Base-by-base conservation (phyloP, 2,888 invertebrate genomes). In the Tribolium freemani region DNA sequence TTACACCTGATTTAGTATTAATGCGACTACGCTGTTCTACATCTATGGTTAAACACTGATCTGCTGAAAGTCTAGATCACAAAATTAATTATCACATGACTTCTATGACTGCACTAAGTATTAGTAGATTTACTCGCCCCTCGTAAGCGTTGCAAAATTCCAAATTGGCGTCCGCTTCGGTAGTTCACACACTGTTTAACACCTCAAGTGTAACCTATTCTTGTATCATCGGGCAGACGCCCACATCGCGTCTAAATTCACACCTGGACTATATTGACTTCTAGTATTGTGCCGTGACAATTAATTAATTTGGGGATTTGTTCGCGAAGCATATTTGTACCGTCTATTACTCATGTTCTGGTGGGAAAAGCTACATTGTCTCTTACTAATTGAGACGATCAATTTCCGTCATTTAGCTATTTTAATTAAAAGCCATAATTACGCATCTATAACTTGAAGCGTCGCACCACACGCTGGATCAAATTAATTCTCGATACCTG, bases 51-150 rank as follows among this genome's bases (percentile, higher is more conserved):
- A 76, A 75, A 76, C 58, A 67, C 54, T 21, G 58, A 73, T 72
- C 69, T 72, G 75, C 61, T 72, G 64, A 57, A 21, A 69, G 54
- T 77, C 75, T 77, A 73, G 67, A 26, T 69, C 69, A 69, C 69
- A 71, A 66, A 71, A 69, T 69, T 44, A 69, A 77, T 78, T 76
- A 83, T 81, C 84, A 83, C 82, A 83, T 82, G 82, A 83, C 83
- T 82, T 76, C 81, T 83, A 82, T 82, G 80, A 78, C 81, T 80
- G 79, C 77, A 77, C 81, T 82, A 83, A 48, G 71, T 77, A 82
- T 81, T 82, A 82, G 81, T 83, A 80, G 81, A 77, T 82, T 86
- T 87, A 87, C 87, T 87, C 87, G 86, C 87, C 87, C 86, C 85
- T 86, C 83, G 82, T 81, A 81, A 82, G 79, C 71, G 77, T 75